Evolutionary conservation across 2,888 invertebrate species (phyloP).

Genomic region (Apodemia hepburni): DNA sequence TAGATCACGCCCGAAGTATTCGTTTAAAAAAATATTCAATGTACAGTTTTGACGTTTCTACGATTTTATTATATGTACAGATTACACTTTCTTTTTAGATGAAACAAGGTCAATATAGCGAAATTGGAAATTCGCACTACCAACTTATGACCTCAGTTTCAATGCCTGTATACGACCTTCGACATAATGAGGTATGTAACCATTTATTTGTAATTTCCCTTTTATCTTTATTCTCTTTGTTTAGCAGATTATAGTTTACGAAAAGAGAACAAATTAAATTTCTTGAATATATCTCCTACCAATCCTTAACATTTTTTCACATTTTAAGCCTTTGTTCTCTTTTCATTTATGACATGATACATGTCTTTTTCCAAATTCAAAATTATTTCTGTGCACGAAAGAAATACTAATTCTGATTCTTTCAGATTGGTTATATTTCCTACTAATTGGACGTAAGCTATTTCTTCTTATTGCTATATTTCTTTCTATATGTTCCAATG

Average conservation of each 20-base stretch:
- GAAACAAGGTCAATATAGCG: slow-evolving; percentile 82
- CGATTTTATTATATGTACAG: too few species aligned
- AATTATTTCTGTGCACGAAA: slow-evolving; percentile 59
- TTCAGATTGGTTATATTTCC: slow-evolving; percentile 67
- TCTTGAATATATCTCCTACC: too few species aligned
- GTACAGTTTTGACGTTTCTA: too few species aligned
- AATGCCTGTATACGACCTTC: slow-evolving; percentile 94
- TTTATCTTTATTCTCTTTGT: neutral
- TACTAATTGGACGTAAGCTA: slow-evolving; percentile 70
- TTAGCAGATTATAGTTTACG: neutral
- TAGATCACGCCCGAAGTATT: too few species aligned
- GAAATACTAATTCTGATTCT: slow-evolving; percentile 51
- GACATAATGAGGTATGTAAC: slow-evolving; percentile 88
- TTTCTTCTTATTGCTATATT: slow-evolving; percentile 43
- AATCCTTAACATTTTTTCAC: neutral
- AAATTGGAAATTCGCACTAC: slow-evolving; percentile 82
- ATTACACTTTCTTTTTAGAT: slow-evolving; percentile 51
- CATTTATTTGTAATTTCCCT: slow-evolving; percentile 31
- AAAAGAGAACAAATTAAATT: slow-evolving; percentile 17
- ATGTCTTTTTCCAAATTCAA: slow-evolving; percentile 48
- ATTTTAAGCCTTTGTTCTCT: slow-evolving; percentile 38
- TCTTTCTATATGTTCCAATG: slow-evolving; percentile 16
- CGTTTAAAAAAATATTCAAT: too few species aligned
- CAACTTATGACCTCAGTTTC: slow-evolving; percentile 95
- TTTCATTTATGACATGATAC: slow-evolving; percentile 34